phyloP scores from a whole-genome alignment of 2,797 vertebrate genomes.

The Brachyrhaphis roseni region DNA sequence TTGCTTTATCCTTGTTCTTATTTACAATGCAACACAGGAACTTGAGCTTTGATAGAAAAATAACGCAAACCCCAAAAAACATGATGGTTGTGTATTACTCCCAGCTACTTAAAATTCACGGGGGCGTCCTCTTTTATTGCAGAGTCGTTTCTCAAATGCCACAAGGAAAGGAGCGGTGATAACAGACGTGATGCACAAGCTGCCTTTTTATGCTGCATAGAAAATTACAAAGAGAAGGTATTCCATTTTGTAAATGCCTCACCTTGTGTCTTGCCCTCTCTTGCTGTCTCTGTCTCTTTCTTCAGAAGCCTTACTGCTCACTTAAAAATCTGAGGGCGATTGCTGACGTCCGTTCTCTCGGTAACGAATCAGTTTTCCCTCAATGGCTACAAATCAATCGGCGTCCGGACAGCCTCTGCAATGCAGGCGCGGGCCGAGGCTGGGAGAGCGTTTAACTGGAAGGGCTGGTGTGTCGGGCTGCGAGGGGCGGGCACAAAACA shows the following conservation, averaged over 20 bases:
- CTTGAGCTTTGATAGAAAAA: conserved; percentile 25
- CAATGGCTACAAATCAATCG: conserved; percentile 79
- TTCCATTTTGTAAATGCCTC: conserved; percentile 33
- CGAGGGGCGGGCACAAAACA: conserved; percentile 17
- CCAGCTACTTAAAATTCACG: conserved; percentile 51
- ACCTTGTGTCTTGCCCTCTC: conserved; percentile 20
- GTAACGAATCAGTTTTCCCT: conserved; percentile 72
- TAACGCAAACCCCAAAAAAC: conserved; percentile 16
- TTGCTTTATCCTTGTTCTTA: conserved; percentile 49
- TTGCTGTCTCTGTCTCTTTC: conserved; percentile 23
- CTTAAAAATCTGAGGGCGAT: conserved; percentile 50
- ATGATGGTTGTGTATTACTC: background rate
- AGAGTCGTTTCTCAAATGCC: conserved; percentile 59
- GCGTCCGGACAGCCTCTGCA: conserved; percentile 78
- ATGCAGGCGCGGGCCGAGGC: conserved; percentile 72
- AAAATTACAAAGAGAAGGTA: conserved; percentile 28
- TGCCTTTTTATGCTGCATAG: conserved; percentile 31
- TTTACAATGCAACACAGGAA: conserved; percentile 31
- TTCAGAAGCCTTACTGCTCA: conserved; percentile 36
- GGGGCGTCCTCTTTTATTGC: conserved; percentile 19
- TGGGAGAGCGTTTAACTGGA: conserved; percentile 39
- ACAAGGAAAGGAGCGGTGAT: conserved; percentile 32
- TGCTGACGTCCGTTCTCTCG: conserved; percentile 68
- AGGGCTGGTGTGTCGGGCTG: conserved; percentile 37
- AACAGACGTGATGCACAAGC: conserved; percentile 34